Percentiles rank a stretch among this genome's conserved stretches.
Evolutionary conservation across 2,797 vertebrate genomes (phyloP).

Genomic region (Carduelis carduelis): DNA sequence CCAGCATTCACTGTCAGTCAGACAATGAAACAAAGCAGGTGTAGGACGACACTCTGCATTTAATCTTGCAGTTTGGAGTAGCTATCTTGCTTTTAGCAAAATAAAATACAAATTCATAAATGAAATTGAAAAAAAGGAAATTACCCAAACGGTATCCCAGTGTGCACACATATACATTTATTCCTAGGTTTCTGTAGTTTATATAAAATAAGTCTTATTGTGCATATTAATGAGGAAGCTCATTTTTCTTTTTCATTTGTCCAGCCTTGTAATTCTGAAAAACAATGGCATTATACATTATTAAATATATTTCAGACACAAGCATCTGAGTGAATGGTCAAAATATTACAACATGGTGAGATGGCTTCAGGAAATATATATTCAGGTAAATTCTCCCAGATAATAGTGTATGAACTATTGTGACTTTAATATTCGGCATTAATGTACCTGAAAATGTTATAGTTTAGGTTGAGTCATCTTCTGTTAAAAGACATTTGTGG

Average conservation of each 20-base stretch:
- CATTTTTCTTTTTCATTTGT: neutral
- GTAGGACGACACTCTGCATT: neutral
- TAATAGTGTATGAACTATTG: constrained; percentile 2
- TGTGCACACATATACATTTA: neutral
- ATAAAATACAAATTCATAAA: neutral
- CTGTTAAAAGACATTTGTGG: neutral
- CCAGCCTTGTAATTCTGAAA: neutral
- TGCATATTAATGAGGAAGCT: neutral
- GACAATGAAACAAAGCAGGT: neutral
- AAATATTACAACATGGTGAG: neutral
- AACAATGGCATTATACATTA: neutral
- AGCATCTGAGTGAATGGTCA: neutral
- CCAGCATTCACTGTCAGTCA: neutral
- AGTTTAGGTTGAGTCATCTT: neutral
- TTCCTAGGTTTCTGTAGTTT: neutral
- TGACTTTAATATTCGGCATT: constrained; percentile 18
- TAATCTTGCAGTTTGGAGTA: neutral
- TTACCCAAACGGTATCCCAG: neutral
- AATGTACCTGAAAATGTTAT: constrained; percentile 30
- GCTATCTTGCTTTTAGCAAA: neutral
- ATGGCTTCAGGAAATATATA: neutral
- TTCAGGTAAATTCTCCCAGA: neutral
- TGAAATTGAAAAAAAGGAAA: neutral
- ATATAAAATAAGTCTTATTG: neutral
- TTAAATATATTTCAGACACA: neutral